Evolutionary conservation across 1,140 invertebrate species (phyloP).

Genomic region (Chrysomallon squamiferum): DNA sequence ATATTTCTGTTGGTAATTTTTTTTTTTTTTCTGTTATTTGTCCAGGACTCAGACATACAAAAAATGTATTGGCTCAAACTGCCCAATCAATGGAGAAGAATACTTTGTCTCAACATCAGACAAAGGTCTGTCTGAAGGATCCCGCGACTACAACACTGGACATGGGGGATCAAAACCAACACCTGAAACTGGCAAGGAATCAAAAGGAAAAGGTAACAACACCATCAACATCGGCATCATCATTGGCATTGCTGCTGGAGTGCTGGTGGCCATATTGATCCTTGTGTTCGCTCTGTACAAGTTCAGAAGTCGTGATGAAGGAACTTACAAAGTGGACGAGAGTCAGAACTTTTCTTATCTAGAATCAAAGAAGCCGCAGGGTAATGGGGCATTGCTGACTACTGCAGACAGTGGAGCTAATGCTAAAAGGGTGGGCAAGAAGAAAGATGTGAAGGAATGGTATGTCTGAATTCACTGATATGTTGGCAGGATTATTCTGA

Average conservation of each 20-base stretch:
- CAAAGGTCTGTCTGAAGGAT: neutral
- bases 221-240: slow-evolving; percentile 68
- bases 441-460: slow-evolving; percentile 93
- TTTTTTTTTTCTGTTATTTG: no score
- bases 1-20: no score
- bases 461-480: slow-evolving; percentile 86
- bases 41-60: no score
- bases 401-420: slow-evolving; percentile 47
- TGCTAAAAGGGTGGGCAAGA: slow-evolving; percentile 71
- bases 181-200: slow-evolving; percentile 8
- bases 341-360: slow-evolving; percentile 66
- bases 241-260: slow-evolving; percentile 88
- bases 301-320: slow-evolving; percentile 85
- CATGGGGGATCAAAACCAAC: slow-evolving; percentile 1
- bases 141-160: neutral
- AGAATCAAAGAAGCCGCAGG: slow-evolving; percentile 49
- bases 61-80: neutral
- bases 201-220: slow-evolving; percentile 4
- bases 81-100: neutral
- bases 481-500: no score
- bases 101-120: neutral
- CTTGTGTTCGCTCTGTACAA: slow-evolving; percentile 89
- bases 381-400: slow-evolving; percentile 57
- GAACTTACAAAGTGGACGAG: slow-evolving; percentile 90
- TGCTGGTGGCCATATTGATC: slow-evolving; percentile 88